Evolutionary conservation across 2,888 invertebrate genomes (phyloP).

Genomic region (Laothoe populi): DNA sequence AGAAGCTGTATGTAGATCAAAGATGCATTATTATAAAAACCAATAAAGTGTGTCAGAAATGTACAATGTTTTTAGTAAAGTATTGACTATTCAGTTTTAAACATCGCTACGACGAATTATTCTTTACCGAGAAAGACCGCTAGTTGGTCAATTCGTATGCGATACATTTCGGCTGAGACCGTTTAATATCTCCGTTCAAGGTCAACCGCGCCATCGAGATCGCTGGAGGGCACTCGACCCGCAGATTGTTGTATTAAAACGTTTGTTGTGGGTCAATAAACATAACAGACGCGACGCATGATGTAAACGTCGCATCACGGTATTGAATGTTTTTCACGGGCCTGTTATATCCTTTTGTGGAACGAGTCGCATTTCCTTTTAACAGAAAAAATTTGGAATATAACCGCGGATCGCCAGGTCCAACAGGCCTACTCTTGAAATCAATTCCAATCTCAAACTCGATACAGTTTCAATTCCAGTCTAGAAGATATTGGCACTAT

Average conservation of each 20-base stretch:
- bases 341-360: no score
- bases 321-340: not conserved
- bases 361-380: no score
- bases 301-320: not conserved
- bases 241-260: constrained; percentile 4
- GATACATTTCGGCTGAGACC: constrained; percentile 11
- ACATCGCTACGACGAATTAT: not conserved
- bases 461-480: no score
- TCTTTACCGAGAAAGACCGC: not conserved
- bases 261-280: not conserved
- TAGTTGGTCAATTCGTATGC: not conserved
- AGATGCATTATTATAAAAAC: no score
- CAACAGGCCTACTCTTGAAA: no score
- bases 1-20: no score
- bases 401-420: no score
- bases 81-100: not conserved
- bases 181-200: constrained; percentile 20
- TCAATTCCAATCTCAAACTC: no score
- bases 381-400: no score
- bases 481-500: no score
- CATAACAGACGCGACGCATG: not conserved
- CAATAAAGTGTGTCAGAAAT: no score
- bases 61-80: no score
- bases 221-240: constrained; percentile 10
- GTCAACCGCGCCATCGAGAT: constrained; percentile 14